Evolutionary conservation across 1,140 invertebrate species (phyloP).

Genomic region (Asbolus verrucosus): DNA sequence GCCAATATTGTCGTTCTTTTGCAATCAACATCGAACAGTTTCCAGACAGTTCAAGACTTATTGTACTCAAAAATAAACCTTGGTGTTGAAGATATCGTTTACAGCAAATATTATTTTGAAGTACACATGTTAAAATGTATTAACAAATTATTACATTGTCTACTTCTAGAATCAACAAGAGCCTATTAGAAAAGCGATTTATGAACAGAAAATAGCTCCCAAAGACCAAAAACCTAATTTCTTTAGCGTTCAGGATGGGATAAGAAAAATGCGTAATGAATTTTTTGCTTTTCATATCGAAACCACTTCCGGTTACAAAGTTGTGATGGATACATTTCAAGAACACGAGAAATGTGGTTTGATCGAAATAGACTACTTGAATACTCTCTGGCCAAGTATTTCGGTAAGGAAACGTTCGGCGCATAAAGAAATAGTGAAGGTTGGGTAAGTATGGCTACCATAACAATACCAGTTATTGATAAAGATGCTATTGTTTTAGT

Average conservation of each 20-base stretch:
- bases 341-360: conserved; percentile 75
- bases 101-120: conserved; percentile 56
- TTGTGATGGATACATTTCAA: conserved; percentile 71
- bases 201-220: conserved; percentile 69
- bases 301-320: conserved; percentile 68
- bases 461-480: conserved; percentile 9
- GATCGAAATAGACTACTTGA: conserved; percentile 70
- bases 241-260: conserved; percentile 69
- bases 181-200: conserved; percentile 69
- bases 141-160: background rate
- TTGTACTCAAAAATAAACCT: conserved; percentile 43
- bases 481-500: too few species aligned
- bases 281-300: conserved; percentile 74
- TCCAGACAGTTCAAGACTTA: conserved; percentile 42
- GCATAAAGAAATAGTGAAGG: conserved; percentile 71
- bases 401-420: conserved; percentile 69
- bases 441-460: conserved; percentile 64
- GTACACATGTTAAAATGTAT: conserved; percentile 49
- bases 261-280: conserved; percentile 68
- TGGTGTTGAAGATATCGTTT: conserved; percentile 45
- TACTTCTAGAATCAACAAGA: conserved; percentile 68
- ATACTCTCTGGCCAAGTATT: conserved; percentile 69
- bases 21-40: conserved; percentile 32
- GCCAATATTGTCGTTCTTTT: conserved; percentile 62
- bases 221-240: conserved; percentile 66